A percentile compares a stretch with the other conserved stretches of the same genome.
Evolutionary conservation across 2,113 vertebrate species (phyloP).

Genomic region (Bungarus multicinctus): DNA sequence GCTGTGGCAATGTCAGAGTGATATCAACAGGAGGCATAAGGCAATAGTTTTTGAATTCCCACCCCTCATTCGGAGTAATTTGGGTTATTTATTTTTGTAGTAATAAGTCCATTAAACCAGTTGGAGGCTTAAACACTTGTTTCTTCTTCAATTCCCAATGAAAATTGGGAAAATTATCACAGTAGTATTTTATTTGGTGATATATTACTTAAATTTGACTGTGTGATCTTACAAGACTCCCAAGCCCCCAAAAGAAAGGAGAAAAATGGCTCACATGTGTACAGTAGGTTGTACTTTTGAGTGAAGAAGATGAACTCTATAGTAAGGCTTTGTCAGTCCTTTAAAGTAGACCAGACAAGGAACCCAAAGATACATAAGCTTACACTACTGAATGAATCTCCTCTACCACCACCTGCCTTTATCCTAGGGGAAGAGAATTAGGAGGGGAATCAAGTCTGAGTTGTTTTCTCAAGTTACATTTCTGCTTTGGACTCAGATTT

Average conservation of each 20-base stretch:
- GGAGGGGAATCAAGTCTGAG: not conserved
- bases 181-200: not conserved
- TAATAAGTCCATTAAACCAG: not conserved
- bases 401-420: not conserved
- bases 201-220: not conserved
- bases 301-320: not conserved
- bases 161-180: not conserved
- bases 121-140: not conserved
- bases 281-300: not conserved
- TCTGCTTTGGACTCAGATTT: not conserved
- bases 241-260: not conserved
- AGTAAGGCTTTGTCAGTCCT: not conserved
- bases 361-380: not conserved
- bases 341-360: not conserved
- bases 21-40: not conserved
- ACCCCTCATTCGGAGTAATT: not conserved
- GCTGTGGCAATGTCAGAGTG: not conserved
- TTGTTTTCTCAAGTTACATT: not conserved
- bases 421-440: not conserved
- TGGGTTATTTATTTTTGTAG: not conserved
- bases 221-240: not conserved
- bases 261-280: not conserved
- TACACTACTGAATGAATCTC: not conserved
- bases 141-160: not conserved
- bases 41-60: not conserved